A percentile compares a stretch with the other conserved stretches of the same genome.
These are phyloP conservation scores for Hyperoplus immaculatus DNA, from an alignment of 2,797 vertebrate genomes.

Conservation along the genomic window DNA sequence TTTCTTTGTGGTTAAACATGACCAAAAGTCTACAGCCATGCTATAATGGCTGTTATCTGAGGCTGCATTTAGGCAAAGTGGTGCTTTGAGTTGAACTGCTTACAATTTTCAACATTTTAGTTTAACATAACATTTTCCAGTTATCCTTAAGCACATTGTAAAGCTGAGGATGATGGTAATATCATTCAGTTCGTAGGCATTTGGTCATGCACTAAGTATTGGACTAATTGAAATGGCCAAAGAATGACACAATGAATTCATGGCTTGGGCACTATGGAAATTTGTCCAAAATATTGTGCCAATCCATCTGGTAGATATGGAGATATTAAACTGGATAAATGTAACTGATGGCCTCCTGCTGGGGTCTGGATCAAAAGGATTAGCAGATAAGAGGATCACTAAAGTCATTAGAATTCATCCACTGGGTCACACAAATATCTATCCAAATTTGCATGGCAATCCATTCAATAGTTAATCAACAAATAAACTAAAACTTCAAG, in stretches of 20 bases:
- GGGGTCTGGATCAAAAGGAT: not conserved
- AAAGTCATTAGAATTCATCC: not conserved
- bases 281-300: not conserved
- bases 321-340: not conserved
- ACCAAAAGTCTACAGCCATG: not conserved
- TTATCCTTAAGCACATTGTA: not conserved
- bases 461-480: not conserved
- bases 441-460: not conserved
- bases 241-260: too few species aligned
- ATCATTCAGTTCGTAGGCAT: not conserved
- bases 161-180: not conserved
- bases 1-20: conserved; percentile 6
- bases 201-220: not conserved
- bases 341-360: not conserved
- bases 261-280: not conserved
- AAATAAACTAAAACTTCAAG: too few species aligned
- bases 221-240: not conserved
- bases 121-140: not conserved
- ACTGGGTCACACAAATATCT: not conserved
- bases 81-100: not conserved
- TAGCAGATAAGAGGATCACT: not conserved
- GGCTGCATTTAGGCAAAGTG: not conserved
- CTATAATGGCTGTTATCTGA: not conserved
- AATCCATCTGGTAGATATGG: not conserved
- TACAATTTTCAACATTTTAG: not conserved